Evolutionary conservation across 2,113 vertebrate species (phyloP).

Genomic region (mouse (Mus musculus)): GRCm39 chr5:116556001-116556500

Average conservation of each 20-base stretch:
- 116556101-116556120: not conserved
- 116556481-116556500: not conserved
- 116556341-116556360: not conserved
- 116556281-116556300: not conserved
- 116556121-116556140: not conserved
- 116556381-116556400: no score
- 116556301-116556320: not conserved
- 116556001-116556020: not conserved
- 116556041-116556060: not conserved
- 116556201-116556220: not conserved
- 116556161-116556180: not conserved
- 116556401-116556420: not conserved
- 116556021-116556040: fast-evolving
- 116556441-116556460: not conserved
- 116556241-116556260: not conserved
- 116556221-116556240: not conserved
- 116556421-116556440: not conserved
- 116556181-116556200: not conserved
- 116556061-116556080: not conserved
- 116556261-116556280: no score
- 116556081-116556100: not conserved
- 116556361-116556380: not conserved
- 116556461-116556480: not conserved
- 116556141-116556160: fast-evolving
- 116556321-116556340: not conserved